Conservation (phyloP, 1,140 invertebrate species). For the Cyphomyrmex costatus region DNA sequence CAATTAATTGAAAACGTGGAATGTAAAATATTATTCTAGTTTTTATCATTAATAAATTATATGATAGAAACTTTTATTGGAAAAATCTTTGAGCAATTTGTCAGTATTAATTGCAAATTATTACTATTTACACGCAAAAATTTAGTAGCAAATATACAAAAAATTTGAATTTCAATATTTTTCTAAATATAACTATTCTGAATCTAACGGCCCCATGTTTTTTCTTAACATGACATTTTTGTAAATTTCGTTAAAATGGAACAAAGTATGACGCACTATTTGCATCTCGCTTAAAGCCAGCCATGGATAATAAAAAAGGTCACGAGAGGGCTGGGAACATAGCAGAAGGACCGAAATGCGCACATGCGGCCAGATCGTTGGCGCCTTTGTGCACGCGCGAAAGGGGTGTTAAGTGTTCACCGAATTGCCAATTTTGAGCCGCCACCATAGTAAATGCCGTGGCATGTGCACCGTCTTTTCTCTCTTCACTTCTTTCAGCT, state of each 20-base stretch:
- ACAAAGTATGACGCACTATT: neutral
- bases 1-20: neutral
- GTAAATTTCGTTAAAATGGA: neutral
- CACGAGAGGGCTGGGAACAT: conserved; percentile 23
- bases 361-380: conserved; percentile 51
- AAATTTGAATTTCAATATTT: neutral
- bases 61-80: neutral
- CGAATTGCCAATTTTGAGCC: conserved; percentile 57
- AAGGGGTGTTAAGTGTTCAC: conserved; percentile 61
- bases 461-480: conserved; percentile 38
- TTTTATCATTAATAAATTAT: neutral
- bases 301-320: conserved; percentile 10
- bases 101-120: neutral
- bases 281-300: neutral
- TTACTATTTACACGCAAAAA: neutral
- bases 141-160: neutral
- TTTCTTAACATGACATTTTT: neutral
- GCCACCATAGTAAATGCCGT: conserved; percentile 34
- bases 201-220: neutral
- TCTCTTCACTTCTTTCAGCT: conserved; percentile 11
- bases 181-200: too few relatives aligned
- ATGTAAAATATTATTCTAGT: conserved; percentile 2
- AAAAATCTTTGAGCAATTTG: neutral
- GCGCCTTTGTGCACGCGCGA: conserved; percentile 51
- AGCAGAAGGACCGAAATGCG: conserved; percentile 22